Evolutionary conservation across 1,140 invertebrate genomes (phyloP).

Genomic region (Apocrypta bakeri): DNA sequence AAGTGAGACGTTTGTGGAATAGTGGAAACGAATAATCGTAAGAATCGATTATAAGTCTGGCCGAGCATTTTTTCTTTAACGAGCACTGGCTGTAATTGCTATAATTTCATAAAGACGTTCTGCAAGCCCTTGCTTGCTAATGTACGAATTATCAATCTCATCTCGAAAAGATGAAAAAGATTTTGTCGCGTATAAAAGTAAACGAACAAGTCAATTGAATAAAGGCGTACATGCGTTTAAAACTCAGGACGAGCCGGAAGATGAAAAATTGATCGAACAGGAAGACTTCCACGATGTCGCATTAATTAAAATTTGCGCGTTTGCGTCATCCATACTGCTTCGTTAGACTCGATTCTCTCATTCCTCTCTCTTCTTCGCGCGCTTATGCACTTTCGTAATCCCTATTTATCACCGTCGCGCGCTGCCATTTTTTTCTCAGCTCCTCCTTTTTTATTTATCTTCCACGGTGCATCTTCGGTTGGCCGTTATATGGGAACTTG

Average conservation of each 20-base stretch:
- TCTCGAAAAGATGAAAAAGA: too few species aligned
- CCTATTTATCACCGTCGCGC: slow-evolving; percentile 24
- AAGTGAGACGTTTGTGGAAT: background rate
- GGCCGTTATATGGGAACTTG: background rate
- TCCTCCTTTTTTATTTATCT: background rate
- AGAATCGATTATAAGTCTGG: background rate
- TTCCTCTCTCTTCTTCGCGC: background rate
- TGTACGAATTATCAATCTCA: too few species aligned
- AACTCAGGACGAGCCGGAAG: background rate
- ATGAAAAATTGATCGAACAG: background rate
- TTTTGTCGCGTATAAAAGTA: too few species aligned
- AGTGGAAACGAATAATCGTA: background rate
- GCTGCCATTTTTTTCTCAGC: slow-evolving; percentile 7
- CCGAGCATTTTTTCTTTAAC: background rate
- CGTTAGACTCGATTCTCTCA: background rate
- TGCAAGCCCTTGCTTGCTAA: too few species aligned
- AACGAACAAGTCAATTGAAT: too few species aligned
- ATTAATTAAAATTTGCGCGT: background rate
- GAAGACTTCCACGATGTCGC: background rate
- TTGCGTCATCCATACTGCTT: background rate
- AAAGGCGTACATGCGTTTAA: too few species aligned
- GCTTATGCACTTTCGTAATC: slow-evolving; percentile 18
- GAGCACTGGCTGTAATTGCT: too few species aligned
- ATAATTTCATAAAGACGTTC: too few species aligned
- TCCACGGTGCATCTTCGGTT: background rate